A percentile compares a stretch with the other conserved stretches of the same genome.
phyloP scores from a whole-genome alignment of 2,888 invertebrate species.

The Rambutsinella grinnellia region DNA sequence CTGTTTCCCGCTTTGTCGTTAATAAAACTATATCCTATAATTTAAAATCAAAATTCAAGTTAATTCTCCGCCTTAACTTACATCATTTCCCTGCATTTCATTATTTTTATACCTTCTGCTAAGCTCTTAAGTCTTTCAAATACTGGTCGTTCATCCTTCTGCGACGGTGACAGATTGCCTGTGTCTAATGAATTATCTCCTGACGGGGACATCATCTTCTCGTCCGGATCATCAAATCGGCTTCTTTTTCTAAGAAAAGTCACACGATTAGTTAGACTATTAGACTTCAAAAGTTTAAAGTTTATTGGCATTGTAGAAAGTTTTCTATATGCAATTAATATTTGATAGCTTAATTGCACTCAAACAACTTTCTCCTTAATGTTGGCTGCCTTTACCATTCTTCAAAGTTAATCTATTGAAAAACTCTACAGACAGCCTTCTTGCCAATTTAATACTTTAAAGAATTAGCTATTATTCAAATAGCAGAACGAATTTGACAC shows the following conservation, averaged over 20 bases:
- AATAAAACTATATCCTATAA: constrained; percentile 37
- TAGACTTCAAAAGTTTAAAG: constrained; percentile 8
- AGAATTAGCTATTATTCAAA: no score
- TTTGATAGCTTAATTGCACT: constrained; percentile 38
- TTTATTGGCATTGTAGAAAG: constrained; percentile 26
- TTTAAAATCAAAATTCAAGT: not conserved
- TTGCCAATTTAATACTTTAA: not conserved
- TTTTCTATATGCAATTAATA: constrained; percentile 51
- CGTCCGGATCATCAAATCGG: constrained; percentile 60
- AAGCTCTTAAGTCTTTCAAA: constrained; percentile 63
- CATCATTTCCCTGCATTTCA: no score
- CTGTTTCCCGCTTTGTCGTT: constrained; percentile 21
- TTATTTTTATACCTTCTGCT: constrained; percentile 60
- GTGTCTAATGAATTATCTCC: constrained; percentile 27
- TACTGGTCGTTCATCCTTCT: constrained; percentile 60
- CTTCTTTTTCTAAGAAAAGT: constrained; percentile 56
- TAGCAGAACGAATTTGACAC: constrained; percentile 14
- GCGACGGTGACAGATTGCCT: constrained; percentile 21
- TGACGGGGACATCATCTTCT: constrained; percentile 47
- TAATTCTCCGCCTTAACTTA: no score
- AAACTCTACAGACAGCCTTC: constrained; percentile 3
- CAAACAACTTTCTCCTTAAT: constrained; percentile 47
- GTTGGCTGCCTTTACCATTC: constrained; percentile 17
- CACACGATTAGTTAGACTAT: constrained; percentile 3
- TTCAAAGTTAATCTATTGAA: constrained; percentile 3